phyloP scores from a whole-genome alignment of 2,888 invertebrate species.

The Polyploca ridens region DNA sequence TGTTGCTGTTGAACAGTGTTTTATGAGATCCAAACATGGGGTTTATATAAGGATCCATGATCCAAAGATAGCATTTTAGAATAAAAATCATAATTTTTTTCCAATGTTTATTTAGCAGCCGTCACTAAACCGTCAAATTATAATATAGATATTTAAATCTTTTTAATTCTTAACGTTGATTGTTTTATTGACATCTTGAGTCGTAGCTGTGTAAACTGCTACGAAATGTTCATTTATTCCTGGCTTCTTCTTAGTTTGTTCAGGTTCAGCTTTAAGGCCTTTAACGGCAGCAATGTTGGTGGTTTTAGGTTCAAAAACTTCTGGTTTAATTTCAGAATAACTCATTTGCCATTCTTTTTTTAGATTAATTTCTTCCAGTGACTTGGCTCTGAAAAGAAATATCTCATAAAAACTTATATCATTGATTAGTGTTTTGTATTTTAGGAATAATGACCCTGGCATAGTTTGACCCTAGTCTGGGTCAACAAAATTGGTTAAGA shows the following conservation, averaged over 20 bases:
- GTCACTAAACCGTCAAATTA: slow-evolving; percentile 47
- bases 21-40: no score
- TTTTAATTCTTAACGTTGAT: slow-evolving; percentile 21
- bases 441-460: neutral
- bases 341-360: slow-evolving; percentile 71
- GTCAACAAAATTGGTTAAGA: neutral
- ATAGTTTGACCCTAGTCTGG: neutral
- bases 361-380: slow-evolving; percentile 58
- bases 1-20: no score
- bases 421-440: neutral
- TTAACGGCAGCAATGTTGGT: slow-evolving; percentile 12
- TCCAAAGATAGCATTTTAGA: neutral
- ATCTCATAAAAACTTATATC: neutral
- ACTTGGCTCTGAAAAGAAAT: slow-evolving; percentile 53
- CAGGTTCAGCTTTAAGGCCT: slow-evolving; percentile 5
- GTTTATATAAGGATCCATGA: no score
- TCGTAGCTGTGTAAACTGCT: slow-evolving; percentile 57
- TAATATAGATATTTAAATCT: slow-evolving; percentile 17
- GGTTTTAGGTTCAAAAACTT: slow-evolving; percentile 37
- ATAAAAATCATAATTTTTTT: neutral
- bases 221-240: slow-evolving; percentile 38
- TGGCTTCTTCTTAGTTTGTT: slow-evolving; percentile 4
- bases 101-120: slow-evolving; percentile 46
- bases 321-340: slow-evolving; percentile 53
- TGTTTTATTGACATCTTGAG: slow-evolving; percentile 23